Base-by-base conservation (phyloP, 2,113 vertebrate genomes). In the Nannospalax galili region DNA sequence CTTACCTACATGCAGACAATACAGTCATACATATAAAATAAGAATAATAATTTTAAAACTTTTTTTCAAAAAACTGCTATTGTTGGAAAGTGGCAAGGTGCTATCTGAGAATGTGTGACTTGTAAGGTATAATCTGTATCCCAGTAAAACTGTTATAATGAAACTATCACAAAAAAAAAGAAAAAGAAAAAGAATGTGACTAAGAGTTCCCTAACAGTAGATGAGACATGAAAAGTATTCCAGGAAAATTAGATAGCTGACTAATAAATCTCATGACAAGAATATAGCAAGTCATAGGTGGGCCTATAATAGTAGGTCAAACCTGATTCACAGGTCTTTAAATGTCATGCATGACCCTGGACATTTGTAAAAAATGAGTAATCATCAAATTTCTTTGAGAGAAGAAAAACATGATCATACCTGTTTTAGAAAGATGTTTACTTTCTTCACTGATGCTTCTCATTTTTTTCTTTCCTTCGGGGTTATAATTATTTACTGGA, bases 391-490 rank as follows among this genome's bases (percentile, higher is more conserved):
- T 19, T 58, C 84, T 79, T 73, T 79, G 40, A 90, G 20, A 58
- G 45, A 81, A 97, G 22, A 81, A 2, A 85, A 30, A 84, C 30
- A 70, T 85, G 60, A 94, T 48, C n/a, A 69, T 16, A 92, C 69
- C 73, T 84, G 9, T 88, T 93, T 84, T 75, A 89, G 30, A 88
- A 94, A 94, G 16, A 32, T 56, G 26, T 87, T 81, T 94, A 64
- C n/a, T 32, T 92, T 95, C 84, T 95, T 26, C n/a, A 60, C 26
- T 45, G 24, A 82, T 67, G 73, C 8, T 73, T 89, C 40, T 88
- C 30, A 84, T 48, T 75, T 72, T 87, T 40, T 77, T 89, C 58
- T 89, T 95, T 92, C 30, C 56, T 65, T 78, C 32, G 48, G n/a
- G n/a, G 37, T 79, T 92, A 84, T 64, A 75, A 42, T 94, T 90